Evolutionary conservation across 2,113 vertebrate genomes (phyloP).

Genomic region (Thomomys bottae): DNA sequence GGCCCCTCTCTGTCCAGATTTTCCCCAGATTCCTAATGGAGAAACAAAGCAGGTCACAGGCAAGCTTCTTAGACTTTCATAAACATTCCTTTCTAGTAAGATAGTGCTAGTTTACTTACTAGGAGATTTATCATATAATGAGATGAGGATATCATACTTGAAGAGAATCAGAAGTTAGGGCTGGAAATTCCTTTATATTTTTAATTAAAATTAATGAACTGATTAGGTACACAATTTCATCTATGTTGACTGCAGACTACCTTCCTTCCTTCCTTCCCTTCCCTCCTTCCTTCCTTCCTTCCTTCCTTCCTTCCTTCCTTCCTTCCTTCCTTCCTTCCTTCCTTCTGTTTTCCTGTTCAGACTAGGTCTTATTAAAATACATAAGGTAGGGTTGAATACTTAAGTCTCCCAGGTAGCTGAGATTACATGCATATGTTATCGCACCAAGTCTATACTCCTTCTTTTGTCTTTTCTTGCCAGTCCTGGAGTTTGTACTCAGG

Average conservation of each 20-base stretch:
- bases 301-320: too few species aligned
- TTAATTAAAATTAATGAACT: slow-evolving; percentile 5
- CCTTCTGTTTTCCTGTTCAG: too few species aligned
- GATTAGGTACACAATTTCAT: background rate
- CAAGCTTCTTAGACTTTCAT: background rate
- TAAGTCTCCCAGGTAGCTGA: too few species aligned
- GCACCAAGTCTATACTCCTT: too few species aligned
- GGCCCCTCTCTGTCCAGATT: background rate
- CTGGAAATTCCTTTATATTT: background rate
- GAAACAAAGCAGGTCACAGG: background rate
- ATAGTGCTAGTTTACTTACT: background rate
- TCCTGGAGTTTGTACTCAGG: too few species aligned
- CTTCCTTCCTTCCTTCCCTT: too few species aligned
- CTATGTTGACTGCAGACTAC: background rate
- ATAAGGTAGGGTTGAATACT: too few species aligned
- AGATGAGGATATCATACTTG: background rate
- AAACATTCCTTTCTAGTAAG: background rate
- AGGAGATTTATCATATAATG: slow-evolving; percentile 12
- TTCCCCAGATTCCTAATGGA: background rate
- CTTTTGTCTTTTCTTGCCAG: too few species aligned
- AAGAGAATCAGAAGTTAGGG: slow-evolving; percentile 17
- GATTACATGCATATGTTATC: too few species aligned
- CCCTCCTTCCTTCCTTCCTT: too few species aligned
- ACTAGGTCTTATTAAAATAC: too few species aligned
- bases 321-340: too few species aligned